These are phyloP conservation scores for Phengaris alcon DNA, from an alignment of 2,888 invertebrate species.

Conservation along the genomic window DNA sequence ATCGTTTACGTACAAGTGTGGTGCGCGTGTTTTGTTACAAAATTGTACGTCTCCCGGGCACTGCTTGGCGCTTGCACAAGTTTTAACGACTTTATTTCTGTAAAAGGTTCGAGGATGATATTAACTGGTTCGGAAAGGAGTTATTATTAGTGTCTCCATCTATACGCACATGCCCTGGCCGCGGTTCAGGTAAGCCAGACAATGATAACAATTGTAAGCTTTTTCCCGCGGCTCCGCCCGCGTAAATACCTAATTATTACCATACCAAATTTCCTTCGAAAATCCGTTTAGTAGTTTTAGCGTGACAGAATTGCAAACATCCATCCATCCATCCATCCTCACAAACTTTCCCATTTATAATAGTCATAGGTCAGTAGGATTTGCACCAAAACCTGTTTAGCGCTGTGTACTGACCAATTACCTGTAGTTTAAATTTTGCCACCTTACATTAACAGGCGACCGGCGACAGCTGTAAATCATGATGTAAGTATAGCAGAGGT, in stretches of 20 bases:
- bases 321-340: too few species aligned
- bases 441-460: too few species aligned
- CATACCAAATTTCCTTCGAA: too few species aligned
- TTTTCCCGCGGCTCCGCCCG: too few species aligned
- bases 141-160: constrained; percentile 63
- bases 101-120: constrained; percentile 63
- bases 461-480: background rate
- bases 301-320: too few species aligned
- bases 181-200: constrained; percentile 27
- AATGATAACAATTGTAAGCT: constrained; percentile 13
- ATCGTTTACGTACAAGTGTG: constrained; percentile 37
- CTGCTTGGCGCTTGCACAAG: background rate
- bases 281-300: too few species aligned
- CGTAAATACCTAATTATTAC: too few species aligned
- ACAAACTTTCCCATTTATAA: too few species aligned
- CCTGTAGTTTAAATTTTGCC: background rate
- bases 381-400: constrained; percentile 28
- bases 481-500: background rate
- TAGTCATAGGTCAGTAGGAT: background rate
- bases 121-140: constrained; percentile 62
- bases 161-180: constrained; percentile 15
- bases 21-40: constrained; percentile 28
- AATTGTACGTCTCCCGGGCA: constrained; percentile 15
- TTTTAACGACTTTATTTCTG: constrained; percentile 16
- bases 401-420: constrained; percentile 23